These are phyloP conservation scores for Hipposideros larvatus DNA, from an alignment of 2,797 vertebrate species.

Conservation along the genomic window DNA sequence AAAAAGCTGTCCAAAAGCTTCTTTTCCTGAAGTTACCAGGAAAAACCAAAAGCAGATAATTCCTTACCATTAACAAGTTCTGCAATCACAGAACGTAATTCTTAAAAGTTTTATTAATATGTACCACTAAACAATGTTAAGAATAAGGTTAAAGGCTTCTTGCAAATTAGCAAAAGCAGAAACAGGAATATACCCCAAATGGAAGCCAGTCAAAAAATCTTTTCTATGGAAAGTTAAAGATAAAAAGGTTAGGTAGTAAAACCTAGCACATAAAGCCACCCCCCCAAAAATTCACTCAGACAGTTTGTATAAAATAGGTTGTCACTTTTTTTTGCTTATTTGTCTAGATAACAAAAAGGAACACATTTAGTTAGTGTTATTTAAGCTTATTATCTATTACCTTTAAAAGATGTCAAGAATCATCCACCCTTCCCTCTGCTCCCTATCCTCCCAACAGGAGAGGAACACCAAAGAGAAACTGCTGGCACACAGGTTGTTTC, in stretches of 20 bases:
- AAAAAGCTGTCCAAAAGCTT: background rate
- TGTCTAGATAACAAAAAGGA: background rate
- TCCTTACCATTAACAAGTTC: slow-evolving; percentile 17
- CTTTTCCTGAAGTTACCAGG: background rate
- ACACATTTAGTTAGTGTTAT: slow-evolving; percentile 42
- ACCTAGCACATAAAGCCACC: background rate
- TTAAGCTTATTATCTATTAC: background rate
- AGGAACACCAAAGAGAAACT: background rate
- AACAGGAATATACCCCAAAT: background rate
- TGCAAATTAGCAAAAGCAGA: slow-evolving; percentile 43
- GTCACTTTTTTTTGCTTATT: background rate
- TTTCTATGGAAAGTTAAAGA: background rate
- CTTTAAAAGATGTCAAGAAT: slow-evolving; percentile 47
- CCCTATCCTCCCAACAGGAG: background rate
- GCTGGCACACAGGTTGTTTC: background rate
- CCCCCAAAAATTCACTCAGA: background rate
- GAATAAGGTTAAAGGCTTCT: background rate
- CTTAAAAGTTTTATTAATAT: slow-evolving; percentile 22
- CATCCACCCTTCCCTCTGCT: background rate
- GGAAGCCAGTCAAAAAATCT: background rate
- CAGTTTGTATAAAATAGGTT: background rate
- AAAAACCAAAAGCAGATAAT: slow-evolving; percentile 12
- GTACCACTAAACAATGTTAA: background rate
- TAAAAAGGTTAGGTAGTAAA: slow-evolving; percentile 16
- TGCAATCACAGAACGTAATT: background rate